Evolutionary conservation across 1,140 invertebrate genomes (phyloP).

Genomic region (Leptinotarsa undecemlineata): DNA sequence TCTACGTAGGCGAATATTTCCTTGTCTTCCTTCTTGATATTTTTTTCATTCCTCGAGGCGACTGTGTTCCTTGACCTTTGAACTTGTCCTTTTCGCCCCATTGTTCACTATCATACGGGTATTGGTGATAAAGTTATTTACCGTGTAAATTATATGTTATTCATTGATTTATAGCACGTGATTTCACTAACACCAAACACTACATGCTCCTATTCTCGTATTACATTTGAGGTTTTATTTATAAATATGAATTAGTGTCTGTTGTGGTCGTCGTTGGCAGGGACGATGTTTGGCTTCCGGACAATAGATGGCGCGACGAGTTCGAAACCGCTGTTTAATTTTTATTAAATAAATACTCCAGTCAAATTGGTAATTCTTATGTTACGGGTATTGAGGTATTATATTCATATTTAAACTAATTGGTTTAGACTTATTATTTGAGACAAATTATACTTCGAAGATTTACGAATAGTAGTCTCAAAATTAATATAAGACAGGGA

Average conservation of each 20-base stretch:
- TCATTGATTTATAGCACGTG: conserved; percentile 7
- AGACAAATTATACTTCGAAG: too few species aligned
- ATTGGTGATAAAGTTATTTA: background rate
- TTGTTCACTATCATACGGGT: conserved; percentile 21
- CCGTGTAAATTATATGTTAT: background rate
- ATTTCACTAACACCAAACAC: background rate
- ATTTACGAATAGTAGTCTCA: too few species aligned
- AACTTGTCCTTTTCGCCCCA: conserved; percentile 43
- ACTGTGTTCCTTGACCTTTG: conserved; percentile 30
- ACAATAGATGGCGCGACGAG: background rate
- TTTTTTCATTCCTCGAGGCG: conserved; percentile 36
- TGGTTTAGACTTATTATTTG: background rate
- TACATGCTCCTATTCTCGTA: background rate
- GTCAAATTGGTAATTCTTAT: background rate
- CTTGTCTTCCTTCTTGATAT: conserved; percentile 47
- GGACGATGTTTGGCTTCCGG: background rate
- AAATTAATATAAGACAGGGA: too few species aligned
- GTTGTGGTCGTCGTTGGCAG: background rate
- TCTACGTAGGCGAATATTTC: conserved; percentile 56
- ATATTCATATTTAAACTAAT: background rate
- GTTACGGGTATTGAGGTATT: background rate
- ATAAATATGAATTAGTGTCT: conserved; percentile 8
- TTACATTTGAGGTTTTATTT: conserved; percentile 12
- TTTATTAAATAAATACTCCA: background rate
- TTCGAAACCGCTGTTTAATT: background rate